phyloP scores from a whole-genome alignment of 2,888 invertebrate species.

The Eupithecia inturbata region DNA sequence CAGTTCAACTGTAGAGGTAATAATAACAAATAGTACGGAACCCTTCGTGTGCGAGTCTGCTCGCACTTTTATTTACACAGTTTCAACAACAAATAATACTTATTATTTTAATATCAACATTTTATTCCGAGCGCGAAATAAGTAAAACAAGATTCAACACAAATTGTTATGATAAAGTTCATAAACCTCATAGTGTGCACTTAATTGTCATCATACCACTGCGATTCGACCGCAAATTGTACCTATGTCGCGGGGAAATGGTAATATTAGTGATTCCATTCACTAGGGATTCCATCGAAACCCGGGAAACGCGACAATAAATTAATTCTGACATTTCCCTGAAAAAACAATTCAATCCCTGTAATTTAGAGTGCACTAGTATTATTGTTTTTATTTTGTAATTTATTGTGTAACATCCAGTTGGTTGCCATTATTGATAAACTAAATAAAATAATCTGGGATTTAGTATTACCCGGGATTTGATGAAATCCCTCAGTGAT shows the following conservation, averaged over 20 bases:
- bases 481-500: background rate
- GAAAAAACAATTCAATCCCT: background rate
- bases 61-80: no score
- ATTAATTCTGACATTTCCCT: background rate
- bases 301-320: background rate
- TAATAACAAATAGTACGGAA: no score
- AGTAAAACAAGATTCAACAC: background rate
- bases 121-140: background rate
- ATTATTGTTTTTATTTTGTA: background rate
- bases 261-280: background rate
- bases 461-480: background rate
- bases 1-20: no score
- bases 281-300: background rate
- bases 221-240: background rate
- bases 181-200: background rate
- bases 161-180: background rate
- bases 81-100: no score
- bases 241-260: background rate
- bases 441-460: no score
- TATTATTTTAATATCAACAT: background rate
- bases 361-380: background rate
- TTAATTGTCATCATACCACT: background rate
- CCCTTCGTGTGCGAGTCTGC: no score
- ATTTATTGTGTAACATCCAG: no score
- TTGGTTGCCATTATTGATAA: no score